Evolutionary conservation across 64 coral and sea anemone species (phyloP).

Genomic region (Exaiptasia diaphana): DNA sequence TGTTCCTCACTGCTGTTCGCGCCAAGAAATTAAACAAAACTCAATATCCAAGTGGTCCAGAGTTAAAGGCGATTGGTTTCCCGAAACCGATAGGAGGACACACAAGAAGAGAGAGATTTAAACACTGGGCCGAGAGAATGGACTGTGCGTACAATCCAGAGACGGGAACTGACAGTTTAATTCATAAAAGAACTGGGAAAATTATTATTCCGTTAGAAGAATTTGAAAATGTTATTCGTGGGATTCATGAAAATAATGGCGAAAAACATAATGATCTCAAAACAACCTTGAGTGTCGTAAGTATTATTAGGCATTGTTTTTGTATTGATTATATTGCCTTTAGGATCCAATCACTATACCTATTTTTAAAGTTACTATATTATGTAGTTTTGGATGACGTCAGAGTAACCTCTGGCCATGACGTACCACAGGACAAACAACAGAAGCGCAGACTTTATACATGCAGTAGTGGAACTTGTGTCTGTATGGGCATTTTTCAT

Average conservation of each 20-base stretch:
- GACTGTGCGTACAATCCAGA: constrained; percentile 52
- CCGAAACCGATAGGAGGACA: constrained; percentile 81
- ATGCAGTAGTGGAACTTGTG: no score
- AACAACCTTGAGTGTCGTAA: constrained; percentile 56
- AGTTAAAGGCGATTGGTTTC: constrained; percentile 82
- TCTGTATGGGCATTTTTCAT: no score
- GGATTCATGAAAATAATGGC: constrained; percentile 45
- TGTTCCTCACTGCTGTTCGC: constrained; percentile 67
- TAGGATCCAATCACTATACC: constrained; percentile 1
- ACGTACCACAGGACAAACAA: no score
- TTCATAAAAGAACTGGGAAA: constrained; percentile 80
- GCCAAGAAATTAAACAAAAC: constrained; percentile 43
- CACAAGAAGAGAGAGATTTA: constrained; percentile 76
- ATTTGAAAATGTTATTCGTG: constrained; percentile 62
- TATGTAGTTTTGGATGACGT: no score
- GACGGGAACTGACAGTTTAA: constrained; percentile 42
- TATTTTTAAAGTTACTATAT: no score
- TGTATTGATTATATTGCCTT: constrained; percentile 34
- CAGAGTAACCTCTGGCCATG: no score
- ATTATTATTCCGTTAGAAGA: constrained; percentile 85
- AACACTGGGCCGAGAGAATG: constrained; percentile 86
- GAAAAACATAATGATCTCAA: constrained; percentile 54
- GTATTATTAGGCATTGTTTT: constrained; percentile 57
- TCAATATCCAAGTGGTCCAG: constrained; percentile 70
- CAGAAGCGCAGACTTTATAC: no score